Conservation (phyloP, 2,888 invertebrate species). For the Harmothoe impar region DNA sequence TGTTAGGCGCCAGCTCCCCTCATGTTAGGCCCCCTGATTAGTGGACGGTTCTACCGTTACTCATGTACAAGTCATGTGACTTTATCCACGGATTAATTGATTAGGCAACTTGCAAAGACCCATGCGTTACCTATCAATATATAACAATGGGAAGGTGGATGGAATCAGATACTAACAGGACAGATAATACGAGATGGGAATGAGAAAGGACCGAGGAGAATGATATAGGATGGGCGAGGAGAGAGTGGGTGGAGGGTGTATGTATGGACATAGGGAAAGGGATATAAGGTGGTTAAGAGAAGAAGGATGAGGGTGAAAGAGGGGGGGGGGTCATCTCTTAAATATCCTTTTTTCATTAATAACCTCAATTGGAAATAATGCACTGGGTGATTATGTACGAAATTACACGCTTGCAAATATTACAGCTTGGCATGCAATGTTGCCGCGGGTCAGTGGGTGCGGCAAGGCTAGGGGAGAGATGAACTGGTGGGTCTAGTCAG, state of each 20-base stretch:
- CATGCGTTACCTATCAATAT: too few relatives aligned
- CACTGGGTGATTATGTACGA: slow-evolving; percentile 57
- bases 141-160: too few relatives aligned
- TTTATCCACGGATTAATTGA: slow-evolving; percentile 26
- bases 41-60: background rate
- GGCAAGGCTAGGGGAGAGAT: background rate
- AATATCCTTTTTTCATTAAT: slow-evolving; percentile 62
- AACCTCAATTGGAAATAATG: slow-evolving; percentile 63
- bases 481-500: background rate
- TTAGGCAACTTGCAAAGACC: slow-evolving; percentile 17
- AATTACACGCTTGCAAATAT: slow-evolving; percentile 60
- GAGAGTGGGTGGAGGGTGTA: background rate
- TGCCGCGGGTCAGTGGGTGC: slow-evolving; percentile 53
- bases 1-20: slow-evolving; percentile 2
- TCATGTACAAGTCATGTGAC: background rate
- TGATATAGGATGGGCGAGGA: background rate
- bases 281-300: background rate
- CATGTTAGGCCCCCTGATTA: slow-evolving; percentile 28
- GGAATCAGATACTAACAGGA: too few relatives aligned
- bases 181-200: background rate
- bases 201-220: background rate
- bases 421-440: slow-evolving; percentile 57
- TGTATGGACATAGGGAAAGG: background rate
- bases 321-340: slow-evolving; percentile 41
- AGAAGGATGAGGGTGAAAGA: background rate